Base-by-base conservation (phyloP, 2,113 vertebrate genomes). In the Alethe castanea region DNA sequence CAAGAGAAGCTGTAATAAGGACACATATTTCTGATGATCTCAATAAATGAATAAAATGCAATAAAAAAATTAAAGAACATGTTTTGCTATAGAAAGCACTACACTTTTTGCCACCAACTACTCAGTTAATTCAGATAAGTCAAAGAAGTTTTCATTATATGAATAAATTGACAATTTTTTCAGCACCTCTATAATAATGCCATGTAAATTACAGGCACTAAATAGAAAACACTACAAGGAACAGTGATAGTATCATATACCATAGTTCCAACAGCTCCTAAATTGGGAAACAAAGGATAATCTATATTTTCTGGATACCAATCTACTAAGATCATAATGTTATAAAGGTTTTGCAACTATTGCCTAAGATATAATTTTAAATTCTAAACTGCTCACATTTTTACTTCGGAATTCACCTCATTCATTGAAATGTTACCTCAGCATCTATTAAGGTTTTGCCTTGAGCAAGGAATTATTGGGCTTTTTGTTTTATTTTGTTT, bases 401-500 rank as follows among this genome's bases (percentile, higher is more conserved):
- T 94, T 87, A 79, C 88, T 88, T 96, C 36, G 20, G 77, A 92
- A 93, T 95, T 94, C 88, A 95, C 88, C 74, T 92, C 85, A 61
- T 93, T 94, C 95, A 81, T 67, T 91, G 81, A 78, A 92, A 97
- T 90, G 94, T 95, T 97, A 86, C 59, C 89, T 93, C 90, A 67
- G 47, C 31, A 80, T 69, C 90, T 92, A 96, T 96, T 93, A 95
- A 80, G 64, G 72, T 71, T 80, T 97, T 93, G 92, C 90, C 96
- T 97, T 92, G 65, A 95, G 93, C 90, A 95, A 93, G 66, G 84
- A 96, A 86, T 97, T 94, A 96, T 88, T 89, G 94, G 91, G 62
- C 66, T 95, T 95, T 92, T 85, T 91, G 48, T 72, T 89, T 92
- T 93, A 91, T 93, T 92, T 81, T 78, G 69, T 56, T 93, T 86